phyloP scores from a whole-genome alignment of 2,797 vertebrate genomes.

The Acestrorhynchus altus region DNA sequence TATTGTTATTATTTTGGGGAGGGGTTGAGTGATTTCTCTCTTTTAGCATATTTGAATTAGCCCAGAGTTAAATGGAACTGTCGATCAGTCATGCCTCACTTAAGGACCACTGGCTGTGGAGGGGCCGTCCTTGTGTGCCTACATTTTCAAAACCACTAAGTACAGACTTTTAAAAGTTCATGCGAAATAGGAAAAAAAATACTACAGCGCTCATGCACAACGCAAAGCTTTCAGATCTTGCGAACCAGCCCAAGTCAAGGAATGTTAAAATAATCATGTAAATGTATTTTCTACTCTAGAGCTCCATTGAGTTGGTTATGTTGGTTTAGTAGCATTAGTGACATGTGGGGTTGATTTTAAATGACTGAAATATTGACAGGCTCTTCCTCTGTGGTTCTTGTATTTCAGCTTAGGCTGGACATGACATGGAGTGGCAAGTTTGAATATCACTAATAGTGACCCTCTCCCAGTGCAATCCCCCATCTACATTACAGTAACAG shows the following conservation, averaged over 20 bases:
- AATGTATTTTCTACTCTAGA: constrained; percentile 52
- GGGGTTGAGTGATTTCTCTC: constrained; percentile 56
- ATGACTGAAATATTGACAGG: constrained; percentile 11
- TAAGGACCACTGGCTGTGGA: constrained; percentile 70
- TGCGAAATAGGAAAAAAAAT: constrained; percentile 50
- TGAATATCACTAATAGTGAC: neutral
- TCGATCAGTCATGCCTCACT: constrained; percentile 64
- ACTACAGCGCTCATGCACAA: constrained; percentile 63
- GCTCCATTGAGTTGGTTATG: constrained; percentile 55
- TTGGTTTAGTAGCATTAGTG: constrained; percentile 47
- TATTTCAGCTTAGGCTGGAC: neutral
- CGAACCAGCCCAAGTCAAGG: constrained; percentile 50
- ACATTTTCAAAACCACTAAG: constrained; percentile 64
- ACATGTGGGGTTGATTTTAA: constrained; percentile 3
- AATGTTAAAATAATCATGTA: constrained; percentile 45
- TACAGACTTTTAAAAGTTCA: constrained; percentile 55
- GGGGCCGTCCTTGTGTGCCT: constrained; percentile 56
- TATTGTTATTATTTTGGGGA: constrained; percentile 43
- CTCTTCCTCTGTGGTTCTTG: neutral
- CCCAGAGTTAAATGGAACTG: constrained; percentile 64
- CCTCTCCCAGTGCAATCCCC: constrained; percentile 6
- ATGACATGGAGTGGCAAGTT: neutral
- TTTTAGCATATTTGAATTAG: constrained; percentile 66
- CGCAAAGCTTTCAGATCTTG: constrained; percentile 41
- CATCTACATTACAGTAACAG: neutral